A percentile compares a stretch with the other conserved stretches of the same genome.
These are phyloP conservation scores for Conus ventricosus DNA, from an alignment of 1,140 invertebrate genomes.

Conservation along the genomic window DNA sequence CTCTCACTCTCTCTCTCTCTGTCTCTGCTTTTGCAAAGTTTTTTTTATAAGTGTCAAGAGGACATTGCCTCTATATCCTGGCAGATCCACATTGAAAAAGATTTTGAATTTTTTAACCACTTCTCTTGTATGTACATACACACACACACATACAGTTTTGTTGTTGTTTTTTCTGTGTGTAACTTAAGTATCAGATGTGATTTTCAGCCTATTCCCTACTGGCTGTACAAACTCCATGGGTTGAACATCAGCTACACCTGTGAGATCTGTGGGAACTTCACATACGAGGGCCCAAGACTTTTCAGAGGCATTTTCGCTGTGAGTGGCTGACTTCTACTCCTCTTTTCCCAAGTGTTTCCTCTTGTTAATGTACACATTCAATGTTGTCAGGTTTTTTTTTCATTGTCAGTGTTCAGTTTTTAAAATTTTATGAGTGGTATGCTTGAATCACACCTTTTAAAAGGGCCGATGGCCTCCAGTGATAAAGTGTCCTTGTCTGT, in stretches of 20 bases:
- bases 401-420: not conserved
- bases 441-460: not conserved
- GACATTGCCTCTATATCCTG: no score
- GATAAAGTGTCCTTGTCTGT: no score
- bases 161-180: no score
- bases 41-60: no score
- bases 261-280: slow-evolving; percentile 99
- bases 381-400: not conserved
- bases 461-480: no score
- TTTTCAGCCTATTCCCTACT: slow-evolving; percentile 95
- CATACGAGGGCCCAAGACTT: slow-evolving; percentile 99
- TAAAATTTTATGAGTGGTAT: slow-evolving; percentile 26
- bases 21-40: no score
- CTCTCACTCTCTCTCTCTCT: no score
- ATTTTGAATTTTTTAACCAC: no score
- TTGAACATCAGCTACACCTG: slow-evolving; percentile 99
- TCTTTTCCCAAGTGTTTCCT: not conserved
- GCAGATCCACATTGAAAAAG: no score
- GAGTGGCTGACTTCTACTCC: slow-evolving; percentile 62
- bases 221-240: slow-evolving; percentile 99
- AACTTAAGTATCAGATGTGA: not conserved
- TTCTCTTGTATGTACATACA: no score
- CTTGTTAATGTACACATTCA: not conserved
- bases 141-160: no score
- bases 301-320: slow-evolving; percentile 98